Evolutionary conservation across 2,888 invertebrate genomes (phyloP), one percentile per base, ranked within the genome.

Genomic region (Tetranychus truncatus): DNA sequence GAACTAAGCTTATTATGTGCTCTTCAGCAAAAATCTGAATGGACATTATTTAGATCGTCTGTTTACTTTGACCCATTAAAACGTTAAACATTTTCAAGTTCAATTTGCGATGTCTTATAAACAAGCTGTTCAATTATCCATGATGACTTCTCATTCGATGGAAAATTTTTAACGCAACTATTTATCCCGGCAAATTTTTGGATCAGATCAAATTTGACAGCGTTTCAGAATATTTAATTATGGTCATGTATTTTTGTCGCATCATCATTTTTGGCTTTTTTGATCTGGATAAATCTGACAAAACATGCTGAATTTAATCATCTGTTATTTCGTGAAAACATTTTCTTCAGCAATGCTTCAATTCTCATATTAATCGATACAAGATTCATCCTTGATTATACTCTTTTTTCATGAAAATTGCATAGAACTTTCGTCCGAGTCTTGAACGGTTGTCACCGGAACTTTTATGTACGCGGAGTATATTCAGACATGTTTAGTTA

Each of bases 81-180:
- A 76, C 89, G 88, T 77, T 96, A 85, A 79, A 99, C 89, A 82
- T 95, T 93, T 4, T 90, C 89, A 83, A 95, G 94, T 79, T 89
- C 89, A 94, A 95, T 94, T 78, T 91, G 88, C 0, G 94, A 90
- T 77, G 94, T 85, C 80, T 90, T 88, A 82, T 91, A 97, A 78
- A 97, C 92, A 81, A 95, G 94, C 82, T 93, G 91, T 83, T 99
- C 97, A 0, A 91, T 89, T 75, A 89, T 83, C 95, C 95, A 99
- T 0, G 95, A 95, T 80, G 91, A 90, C 80, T 91, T 92, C 81
- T 96, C 96, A 86, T 87, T 92, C 77, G 91, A 85, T 0, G 93
- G 92, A 82, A 96, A 95, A 78, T 95, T 91, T 85, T 97, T 97
- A 0, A 97, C 95, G 4, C 96, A 97, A 18, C 97, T 91, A 80